These are phyloP conservation scores for Caenorhabditis becei DNA, from an alignment of 2,888 invertebrate species.

Conservation along the genomic window DNA sequence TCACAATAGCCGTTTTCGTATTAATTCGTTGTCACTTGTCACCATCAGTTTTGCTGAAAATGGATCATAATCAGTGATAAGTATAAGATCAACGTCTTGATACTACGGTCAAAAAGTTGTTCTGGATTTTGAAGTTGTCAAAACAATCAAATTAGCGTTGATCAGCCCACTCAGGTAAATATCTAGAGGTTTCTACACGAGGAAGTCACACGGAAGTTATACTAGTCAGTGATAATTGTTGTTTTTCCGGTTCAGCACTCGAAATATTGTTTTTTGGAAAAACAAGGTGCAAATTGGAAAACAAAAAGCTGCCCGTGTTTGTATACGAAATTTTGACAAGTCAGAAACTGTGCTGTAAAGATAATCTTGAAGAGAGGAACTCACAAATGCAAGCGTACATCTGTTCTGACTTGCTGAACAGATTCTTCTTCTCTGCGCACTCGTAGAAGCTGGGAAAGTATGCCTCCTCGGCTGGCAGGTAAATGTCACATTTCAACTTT, in stretches of 20 bases:
- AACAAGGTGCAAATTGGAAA: neutral
- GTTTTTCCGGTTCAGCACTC: neutral
- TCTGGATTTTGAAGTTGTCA: too few species aligned
- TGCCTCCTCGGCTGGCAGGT: conserved; percentile 49
- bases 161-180: too few species aligned
- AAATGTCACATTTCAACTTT: conserved; percentile 53
- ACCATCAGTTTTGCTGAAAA: conserved; percentile 36
- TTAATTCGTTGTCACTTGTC: conserved; percentile 16
- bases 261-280: neutral
- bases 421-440: conserved; percentile 27
- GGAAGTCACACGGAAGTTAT: neutral
- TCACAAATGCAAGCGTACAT: conserved; percentile 54
- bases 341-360: neutral
- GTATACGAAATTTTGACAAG: too few species aligned
- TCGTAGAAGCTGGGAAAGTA: conserved; percentile 33
- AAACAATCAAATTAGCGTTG: too few species aligned
- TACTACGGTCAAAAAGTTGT: too few species aligned
- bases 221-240: neutral
- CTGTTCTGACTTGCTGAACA: conserved; percentile 39
- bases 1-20: neutral
- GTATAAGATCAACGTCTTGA: too few species aligned
- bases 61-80: too few species aligned
- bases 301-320: neutral
- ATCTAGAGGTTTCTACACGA: neutral
- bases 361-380: neutral